Base-by-base conservation (phyloP, 2,797 vertebrate species). In the Hemibagrus guttatus region DNA sequence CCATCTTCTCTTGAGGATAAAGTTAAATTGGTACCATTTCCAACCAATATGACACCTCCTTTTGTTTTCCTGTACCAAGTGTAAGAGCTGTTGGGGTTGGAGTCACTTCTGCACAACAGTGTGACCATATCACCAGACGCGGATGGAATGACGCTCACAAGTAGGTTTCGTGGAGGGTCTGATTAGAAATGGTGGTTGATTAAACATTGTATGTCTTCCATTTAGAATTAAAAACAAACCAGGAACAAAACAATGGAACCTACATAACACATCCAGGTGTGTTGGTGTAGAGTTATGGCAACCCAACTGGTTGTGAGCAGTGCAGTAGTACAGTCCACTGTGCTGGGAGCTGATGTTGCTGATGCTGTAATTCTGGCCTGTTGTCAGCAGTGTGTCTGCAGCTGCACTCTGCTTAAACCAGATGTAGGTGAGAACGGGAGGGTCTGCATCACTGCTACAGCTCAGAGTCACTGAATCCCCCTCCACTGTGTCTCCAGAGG, bases 21-120 rank as follows among this genome's bases (percentile, higher is more conserved):
- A 42, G 63, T 85, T 61, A 87, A 35, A 58, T 49, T 82, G 31
- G 78, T 69, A 13, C 76, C 64, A 46, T 82, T 89, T 61, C 42
- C 56, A 26, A 52, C 23, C 5, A 19, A 23, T 2, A 4, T 56
- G 7, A 56, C 56, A 14, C 28, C 63, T n/a, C 14, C 23, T 63
- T 39, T 35, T n/a, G 78, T 79, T 21, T 54, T 89, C 42, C 26
- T 79, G 79, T 89, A 85, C 88, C 88, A 89, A 46, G 64, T 54
- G 56, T 85, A 87, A 21, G 59, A 81, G 52, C 85, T 52, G 54
- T 1, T 59, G 35, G 88, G 88, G 78, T 87, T 89, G 52, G 88
- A 84, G 11, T 85, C 69, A 69, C 82, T 86, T 7, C 4, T 14
- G 17, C 88, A 89, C n/a, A 28, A 17, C 42, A 89, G 28, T 4